phyloP scores from a whole-genome alignment of 1,140 invertebrate species.

The Orius insidiosus region DNA sequence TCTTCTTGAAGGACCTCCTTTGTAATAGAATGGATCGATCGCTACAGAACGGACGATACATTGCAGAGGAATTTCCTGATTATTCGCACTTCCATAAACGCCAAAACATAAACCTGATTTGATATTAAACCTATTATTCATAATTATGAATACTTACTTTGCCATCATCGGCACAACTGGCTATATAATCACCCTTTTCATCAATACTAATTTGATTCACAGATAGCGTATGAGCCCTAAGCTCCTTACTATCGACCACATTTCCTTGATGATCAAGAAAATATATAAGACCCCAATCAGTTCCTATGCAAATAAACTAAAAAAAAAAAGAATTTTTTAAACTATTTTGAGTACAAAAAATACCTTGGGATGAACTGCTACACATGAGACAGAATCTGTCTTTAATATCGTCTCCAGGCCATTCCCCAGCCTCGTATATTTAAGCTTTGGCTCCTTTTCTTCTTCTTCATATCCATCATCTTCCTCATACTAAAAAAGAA shows the following conservation, averaged over 20 bases:
- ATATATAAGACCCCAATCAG: slow-evolving; percentile 76
- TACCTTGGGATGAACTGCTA: slow-evolving; percentile 82
- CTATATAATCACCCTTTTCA: slow-evolving; percentile 72
- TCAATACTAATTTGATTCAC: slow-evolving; percentile 93
- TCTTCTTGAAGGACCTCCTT: slow-evolving; percentile 49
- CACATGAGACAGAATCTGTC: slow-evolving; percentile 78
- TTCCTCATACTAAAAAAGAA: slow-evolving; percentile 9
- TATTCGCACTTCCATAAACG: slow-evolving; percentile 66
- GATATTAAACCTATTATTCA: no score
- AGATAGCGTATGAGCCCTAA: slow-evolving; percentile 65
- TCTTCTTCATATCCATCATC: slow-evolving; percentile 24
- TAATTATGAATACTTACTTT: slow-evolving; percentile 47
- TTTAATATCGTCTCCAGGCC: slow-evolving; percentile 70
- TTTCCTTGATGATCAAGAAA: slow-evolving; percentile 88
- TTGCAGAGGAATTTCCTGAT: slow-evolving; percentile 58
- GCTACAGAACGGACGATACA: slow-evolving; percentile 73
- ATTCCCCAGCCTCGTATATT: slow-evolving; percentile 76
- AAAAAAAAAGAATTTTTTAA: slow-evolving; percentile 20
- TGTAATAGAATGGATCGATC: slow-evolving; percentile 74
- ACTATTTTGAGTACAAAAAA: not conserved
- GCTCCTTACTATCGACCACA: slow-evolving; percentile 36
- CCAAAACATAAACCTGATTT: slow-evolving; percentile 45
- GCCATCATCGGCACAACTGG: slow-evolving; percentile 91
- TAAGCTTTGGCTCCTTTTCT: slow-evolving; percentile 80
- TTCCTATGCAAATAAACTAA: slow-evolving; percentile 81